Conservation (phyloP, 2,113 vertebrate genomes). For the Thunnus maccoyii region DNA sequence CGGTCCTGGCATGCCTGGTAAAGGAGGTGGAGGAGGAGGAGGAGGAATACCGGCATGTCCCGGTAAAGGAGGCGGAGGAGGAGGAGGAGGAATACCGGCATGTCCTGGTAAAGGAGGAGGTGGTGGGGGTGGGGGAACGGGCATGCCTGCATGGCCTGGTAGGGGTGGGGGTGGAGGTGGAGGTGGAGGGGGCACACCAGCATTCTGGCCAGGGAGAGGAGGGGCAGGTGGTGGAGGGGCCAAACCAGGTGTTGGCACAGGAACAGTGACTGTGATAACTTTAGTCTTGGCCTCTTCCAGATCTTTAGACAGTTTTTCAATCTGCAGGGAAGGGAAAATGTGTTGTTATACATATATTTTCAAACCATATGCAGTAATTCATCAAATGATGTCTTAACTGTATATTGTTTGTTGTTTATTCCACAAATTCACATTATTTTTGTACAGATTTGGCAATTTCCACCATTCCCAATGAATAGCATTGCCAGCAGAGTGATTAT, state of each 20-base stretch:
- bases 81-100: slow-evolving; percentile 29
- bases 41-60: slow-evolving; percentile 23
- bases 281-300: slow-evolving; percentile 87
- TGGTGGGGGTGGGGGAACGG: slow-evolving; percentile 33
- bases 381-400: background rate
- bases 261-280: slow-evolving; percentile 79
- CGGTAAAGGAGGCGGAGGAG: slow-evolving; percentile 58
- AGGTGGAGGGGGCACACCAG: slow-evolving; percentile 36
- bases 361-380: background rate
- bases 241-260: slow-evolving; percentile 70
- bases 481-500: slow-evolving; percentile 55
- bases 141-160: slow-evolving; percentile 31
- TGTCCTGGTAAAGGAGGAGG: slow-evolving; percentile 70
- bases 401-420: slow-evolving; percentile 3
- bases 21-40: slow-evolving; percentile 59
- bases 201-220: slow-evolving; percentile 62
- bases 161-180: slow-evolving; percentile 62
- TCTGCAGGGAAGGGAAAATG: slow-evolving; percentile 70
- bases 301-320: slow-evolving; percentile 87
- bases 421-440: slow-evolving; percentile 15
- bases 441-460: slow-evolving; percentile 24
- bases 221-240: slow-evolving; percentile 69
- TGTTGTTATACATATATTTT: background rate
- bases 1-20: slow-evolving; percentile 78
- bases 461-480: slow-evolving; percentile 25